These are phyloP conservation scores for Trogon melanurus DNA, from an alignment of 2,113 vertebrate species.

Conservation along the genomic window DNA sequence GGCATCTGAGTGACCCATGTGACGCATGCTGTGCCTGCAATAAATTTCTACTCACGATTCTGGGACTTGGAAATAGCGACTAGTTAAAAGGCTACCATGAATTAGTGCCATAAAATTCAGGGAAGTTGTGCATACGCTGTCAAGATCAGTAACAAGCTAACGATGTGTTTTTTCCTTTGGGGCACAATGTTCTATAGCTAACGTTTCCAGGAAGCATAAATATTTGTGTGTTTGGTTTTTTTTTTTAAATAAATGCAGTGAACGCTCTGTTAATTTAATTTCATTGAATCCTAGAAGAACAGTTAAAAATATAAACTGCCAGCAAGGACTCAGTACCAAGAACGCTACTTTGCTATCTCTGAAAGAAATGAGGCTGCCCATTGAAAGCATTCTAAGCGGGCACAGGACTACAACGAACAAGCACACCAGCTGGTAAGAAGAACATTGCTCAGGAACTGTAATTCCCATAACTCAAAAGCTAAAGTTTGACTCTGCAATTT, in stretches of 20 bases:
- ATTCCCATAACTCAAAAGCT: background rate
- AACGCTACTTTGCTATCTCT: background rate
- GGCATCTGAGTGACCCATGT: slow-evolving; percentile 4
- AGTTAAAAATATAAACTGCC: slow-evolving; percentile 10
- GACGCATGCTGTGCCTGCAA: background rate
- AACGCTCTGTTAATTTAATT: background rate
- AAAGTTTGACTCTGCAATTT: background rate
- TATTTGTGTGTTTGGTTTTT: background rate
- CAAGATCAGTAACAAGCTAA: background rate
- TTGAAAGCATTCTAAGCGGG: background rate
- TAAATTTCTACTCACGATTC: background rate
- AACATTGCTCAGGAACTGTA: background rate
- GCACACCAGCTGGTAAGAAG: background rate
- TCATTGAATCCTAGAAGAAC: background rate
- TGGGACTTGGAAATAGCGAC: background rate
- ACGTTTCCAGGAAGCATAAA: slow-evolving; percentile 35
- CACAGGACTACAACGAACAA: background rate
- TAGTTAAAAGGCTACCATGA: background rate
- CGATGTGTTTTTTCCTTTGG: background rate
- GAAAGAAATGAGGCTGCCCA: background rate
- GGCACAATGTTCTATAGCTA: slow-evolving; percentile 14
- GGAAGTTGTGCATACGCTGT: background rate
- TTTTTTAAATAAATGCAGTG: background rate
- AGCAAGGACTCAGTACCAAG: background rate
- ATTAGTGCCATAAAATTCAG: background rate